Evolutionary conservation across 1,140 invertebrate genomes (phyloP).

Genomic region (Nasonia vitripennis): DNA sequence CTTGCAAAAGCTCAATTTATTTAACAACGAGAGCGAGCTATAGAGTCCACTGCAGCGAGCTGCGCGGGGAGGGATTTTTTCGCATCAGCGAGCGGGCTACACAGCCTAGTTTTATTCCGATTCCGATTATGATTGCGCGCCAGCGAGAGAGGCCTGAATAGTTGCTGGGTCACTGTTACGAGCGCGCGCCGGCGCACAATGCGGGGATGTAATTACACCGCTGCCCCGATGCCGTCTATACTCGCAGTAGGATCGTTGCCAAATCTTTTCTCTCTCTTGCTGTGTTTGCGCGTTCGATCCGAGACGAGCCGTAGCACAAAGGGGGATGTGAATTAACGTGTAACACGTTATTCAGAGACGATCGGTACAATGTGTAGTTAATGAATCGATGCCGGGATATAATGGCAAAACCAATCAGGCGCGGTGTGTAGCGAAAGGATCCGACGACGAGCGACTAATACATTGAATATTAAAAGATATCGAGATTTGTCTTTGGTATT

Average conservation of each 20-base stretch:
- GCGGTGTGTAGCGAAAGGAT: conserved; percentile 16
- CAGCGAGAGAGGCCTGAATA: conserved; percentile 1
- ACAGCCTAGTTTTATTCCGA: conserved; percentile 33
- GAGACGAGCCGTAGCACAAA: background rate
- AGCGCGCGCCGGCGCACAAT: background rate
- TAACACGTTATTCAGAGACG: background rate
- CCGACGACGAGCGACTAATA: background rate
- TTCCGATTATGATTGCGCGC: conserved; percentile 18
- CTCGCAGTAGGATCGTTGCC: background rate
- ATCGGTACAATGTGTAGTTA: too few relatives aligned
- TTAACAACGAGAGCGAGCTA: conserved; percentile 33
- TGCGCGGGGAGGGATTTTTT: conserved; percentile 13
- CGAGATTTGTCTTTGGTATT: conserved; percentile 37
- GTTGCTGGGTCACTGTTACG: background rate
- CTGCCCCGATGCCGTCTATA: too few relatives aligned
- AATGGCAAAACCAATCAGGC: background rate
- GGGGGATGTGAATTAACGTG: background rate
- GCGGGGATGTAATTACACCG: conserved; percentile 27
- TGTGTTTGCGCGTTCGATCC: background rate
- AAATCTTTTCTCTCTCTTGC: conserved; percentile 2
- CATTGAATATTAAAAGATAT: conserved; percentile 43
- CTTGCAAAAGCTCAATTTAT: conserved; percentile 53
- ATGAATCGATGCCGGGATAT: too few relatives aligned
- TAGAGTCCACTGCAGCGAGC: background rate
- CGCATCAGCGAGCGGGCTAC: background rate